Conservation (phyloP, 1,140 invertebrate species). For the Eubasilissa regina region DNA sequence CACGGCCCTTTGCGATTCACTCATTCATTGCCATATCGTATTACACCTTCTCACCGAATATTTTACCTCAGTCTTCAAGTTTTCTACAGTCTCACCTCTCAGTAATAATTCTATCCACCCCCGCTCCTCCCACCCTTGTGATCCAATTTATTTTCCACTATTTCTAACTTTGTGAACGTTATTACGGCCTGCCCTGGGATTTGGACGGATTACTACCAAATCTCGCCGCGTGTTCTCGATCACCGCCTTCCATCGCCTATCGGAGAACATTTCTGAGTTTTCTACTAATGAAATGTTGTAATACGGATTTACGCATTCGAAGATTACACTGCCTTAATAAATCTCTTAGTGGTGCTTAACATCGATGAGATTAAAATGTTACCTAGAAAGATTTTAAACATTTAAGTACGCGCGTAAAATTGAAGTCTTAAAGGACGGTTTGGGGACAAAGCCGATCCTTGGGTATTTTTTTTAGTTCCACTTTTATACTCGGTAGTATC, state of each 20-base stretch:
- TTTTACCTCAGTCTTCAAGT: neutral
- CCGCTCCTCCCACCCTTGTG: neutral
- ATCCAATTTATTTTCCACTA: slow-evolving; percentile 50
- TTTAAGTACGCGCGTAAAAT: neutral
- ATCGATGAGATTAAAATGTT: no score
- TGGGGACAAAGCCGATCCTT: no score
- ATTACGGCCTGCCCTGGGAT: slow-evolving; percentile 32
- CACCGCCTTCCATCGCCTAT: slow-evolving; percentile 16
- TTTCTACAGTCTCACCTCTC: slow-evolving; percentile 2
- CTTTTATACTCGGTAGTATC: no score
- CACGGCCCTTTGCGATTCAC: neutral
- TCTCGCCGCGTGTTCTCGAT: slow-evolving; percentile 37
- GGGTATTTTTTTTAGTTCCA: no score
- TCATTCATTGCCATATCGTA: neutral
- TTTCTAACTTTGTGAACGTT: slow-evolving; percentile 41
- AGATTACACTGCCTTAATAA: no score
- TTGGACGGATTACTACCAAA: slow-evolving; percentile 39
- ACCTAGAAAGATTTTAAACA: neutral
- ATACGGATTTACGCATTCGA: neutral
- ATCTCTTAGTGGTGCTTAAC: no score
- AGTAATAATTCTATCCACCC: slow-evolving; percentile 15
- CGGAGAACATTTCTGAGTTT: slow-evolving; percentile 17
- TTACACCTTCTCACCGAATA: slow-evolving; percentile 4
- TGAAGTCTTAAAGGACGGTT: no score
- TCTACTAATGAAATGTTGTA: slow-evolving; percentile 38